Conservation (phyloP, 2,797 vertebrate genomes). For the Lutjanus argentimaculatus region DNA sequence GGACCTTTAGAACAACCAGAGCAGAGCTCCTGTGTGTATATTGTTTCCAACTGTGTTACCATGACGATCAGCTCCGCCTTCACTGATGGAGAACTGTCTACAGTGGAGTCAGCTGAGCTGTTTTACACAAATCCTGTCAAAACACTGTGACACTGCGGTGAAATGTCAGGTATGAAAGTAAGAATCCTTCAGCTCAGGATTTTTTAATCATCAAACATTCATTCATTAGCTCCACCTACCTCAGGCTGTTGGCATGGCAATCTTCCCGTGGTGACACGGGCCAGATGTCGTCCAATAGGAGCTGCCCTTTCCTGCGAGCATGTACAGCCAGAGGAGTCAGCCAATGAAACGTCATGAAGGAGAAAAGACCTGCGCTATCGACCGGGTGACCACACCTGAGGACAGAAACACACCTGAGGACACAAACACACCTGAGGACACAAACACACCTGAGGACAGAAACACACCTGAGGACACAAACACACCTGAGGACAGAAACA, state of each 20-base stretch:
- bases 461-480: neutral
- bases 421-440: neutral
- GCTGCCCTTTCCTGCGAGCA: conserved; percentile 91
- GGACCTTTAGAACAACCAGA: no score
- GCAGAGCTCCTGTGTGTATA: no score
- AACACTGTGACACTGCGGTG: no score
- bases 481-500: conserved; percentile 31
- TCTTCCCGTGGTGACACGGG: conserved; percentile 90
- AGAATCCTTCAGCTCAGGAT: neutral
- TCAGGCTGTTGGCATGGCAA: conserved; percentile 91
- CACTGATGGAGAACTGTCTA: no score
- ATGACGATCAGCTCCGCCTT: no score
- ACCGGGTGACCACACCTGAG: conserved; percentile 85
- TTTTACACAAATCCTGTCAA: no score
- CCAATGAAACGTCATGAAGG: conserved; percentile 96
- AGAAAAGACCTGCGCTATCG: conserved; percentile 94
- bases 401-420: neutral
- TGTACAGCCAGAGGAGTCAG: conserved; percentile 89
- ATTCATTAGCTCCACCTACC: conserved; percentile 81
- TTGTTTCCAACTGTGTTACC: no score
- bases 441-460: neutral
- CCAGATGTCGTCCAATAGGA: conserved; percentile 92
- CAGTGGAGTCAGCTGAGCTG: no score
- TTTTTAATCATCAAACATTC: neutral
- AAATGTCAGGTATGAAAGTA: no score